These are phyloP conservation scores for Globia sparganii DNA, from an alignment of 2,888 invertebrate genomes.

Conservation along the genomic window DNA sequence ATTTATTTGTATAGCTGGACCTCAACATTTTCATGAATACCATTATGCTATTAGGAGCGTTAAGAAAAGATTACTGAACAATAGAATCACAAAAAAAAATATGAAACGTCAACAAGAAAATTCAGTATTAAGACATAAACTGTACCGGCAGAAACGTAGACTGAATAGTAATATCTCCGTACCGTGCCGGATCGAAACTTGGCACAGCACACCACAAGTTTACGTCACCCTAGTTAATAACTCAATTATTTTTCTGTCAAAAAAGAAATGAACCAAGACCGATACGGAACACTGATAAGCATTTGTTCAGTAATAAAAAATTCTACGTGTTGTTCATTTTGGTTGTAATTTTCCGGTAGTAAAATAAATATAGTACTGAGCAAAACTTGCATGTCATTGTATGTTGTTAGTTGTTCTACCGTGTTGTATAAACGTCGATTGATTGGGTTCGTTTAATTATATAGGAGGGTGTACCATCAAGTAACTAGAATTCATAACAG, in stretches of 20 bases:
- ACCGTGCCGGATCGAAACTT: constrained; percentile 60
- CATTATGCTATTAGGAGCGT: too few relatives aligned
- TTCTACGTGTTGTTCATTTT: constrained; percentile 18
- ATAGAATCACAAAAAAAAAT: neutral
- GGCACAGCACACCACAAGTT: constrained; percentile 56
- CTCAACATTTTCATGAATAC: too few relatives aligned
- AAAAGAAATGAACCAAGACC: constrained; percentile 52
- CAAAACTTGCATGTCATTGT: constrained; percentile 13
- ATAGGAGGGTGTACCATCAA: neutral
- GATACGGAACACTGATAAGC: constrained; percentile 50
- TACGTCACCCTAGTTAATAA: constrained; percentile 59
- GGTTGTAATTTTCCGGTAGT: constrained; percentile 6
- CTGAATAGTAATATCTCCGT: constrained; percentile 54
- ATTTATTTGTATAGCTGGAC: too few relatives aligned
- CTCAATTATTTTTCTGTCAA: constrained; percentile 65
- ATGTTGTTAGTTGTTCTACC: constrained; percentile 1
- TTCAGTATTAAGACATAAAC: constrained; percentile 52
- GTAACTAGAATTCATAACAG: neutral
- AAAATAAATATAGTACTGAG: constrained; percentile 21
- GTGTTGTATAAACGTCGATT: constrained; percentile 11
- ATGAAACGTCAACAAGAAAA: constrained; percentile 21
- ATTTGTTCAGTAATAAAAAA: constrained; percentile 43
- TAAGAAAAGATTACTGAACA: neutral
- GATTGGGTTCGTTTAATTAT: constrained; percentile 23
- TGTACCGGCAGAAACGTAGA: constrained; percentile 26